phyloP scores from a whole-genome alignment of 1,140 invertebrate genomes.

The Hylaeus volcanicus region DNA sequence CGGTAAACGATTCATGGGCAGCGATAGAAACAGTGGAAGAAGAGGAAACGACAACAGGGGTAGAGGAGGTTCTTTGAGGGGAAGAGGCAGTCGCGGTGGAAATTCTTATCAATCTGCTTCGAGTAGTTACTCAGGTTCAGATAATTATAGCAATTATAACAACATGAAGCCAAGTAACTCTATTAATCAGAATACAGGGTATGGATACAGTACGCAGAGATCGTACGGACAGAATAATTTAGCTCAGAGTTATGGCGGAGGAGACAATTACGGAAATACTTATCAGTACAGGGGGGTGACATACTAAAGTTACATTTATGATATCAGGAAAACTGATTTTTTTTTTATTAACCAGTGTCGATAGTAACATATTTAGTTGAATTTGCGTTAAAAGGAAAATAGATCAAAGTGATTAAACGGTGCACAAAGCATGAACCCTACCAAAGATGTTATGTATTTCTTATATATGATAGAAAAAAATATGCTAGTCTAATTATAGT shows the following conservation, averaged over 20 bases:
- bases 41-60: slow-evolving; percentile 59
- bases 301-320: slow-evolving; percentile 56
- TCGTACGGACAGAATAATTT: slow-evolving; percentile 62
- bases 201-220: slow-evolving; percentile 69
- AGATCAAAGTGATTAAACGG: slow-evolving; percentile 8
- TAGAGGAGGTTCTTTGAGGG: slow-evolving; percentile 59
- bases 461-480: slow-evolving; percentile 5
- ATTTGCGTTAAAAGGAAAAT: slow-evolving; percentile 43
- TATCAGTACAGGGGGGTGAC: slow-evolving; percentile 67
- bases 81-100: slow-evolving; percentile 62
- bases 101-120: slow-evolving; percentile 63
- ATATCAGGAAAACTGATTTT: background rate
- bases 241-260: slow-evolving; percentile 57
- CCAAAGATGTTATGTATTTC: slow-evolving; percentile 24
- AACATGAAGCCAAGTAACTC: slow-evolving; percentile 52
- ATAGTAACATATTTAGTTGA: slow-evolving; percentile 42
- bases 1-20: slow-evolving; percentile 69
- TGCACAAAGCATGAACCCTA: background rate
- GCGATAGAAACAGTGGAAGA: slow-evolving; percentile 63
- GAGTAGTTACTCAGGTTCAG: slow-evolving; percentile 64
- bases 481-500: slow-evolving; percentile 17
- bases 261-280: slow-evolving; percentile 62
- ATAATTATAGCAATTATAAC: slow-evolving; percentile 67
- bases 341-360: slow-evolving; percentile 34
- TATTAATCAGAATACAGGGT: slow-evolving; percentile 56